Conservation (phyloP, 1,140 invertebrate species). For the Solen grandis region DNA sequence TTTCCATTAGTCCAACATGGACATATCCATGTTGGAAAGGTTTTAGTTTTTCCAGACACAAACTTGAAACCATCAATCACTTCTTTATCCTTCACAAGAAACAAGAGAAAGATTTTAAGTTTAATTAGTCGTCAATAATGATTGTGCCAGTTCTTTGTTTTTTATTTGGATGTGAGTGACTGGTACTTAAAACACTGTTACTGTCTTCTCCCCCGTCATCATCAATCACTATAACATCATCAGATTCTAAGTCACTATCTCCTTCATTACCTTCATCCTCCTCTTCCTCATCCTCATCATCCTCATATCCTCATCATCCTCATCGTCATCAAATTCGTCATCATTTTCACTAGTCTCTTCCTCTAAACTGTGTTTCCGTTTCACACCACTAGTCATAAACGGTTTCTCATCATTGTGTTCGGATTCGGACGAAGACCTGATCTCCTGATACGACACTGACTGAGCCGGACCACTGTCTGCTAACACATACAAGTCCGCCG, state of each 20-base stretch:
- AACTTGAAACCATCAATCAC: no score
- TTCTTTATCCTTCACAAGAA: no score
- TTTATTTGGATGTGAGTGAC: no score
- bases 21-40: no score
- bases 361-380: slow-evolving; percentile 63
- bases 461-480: neutral
- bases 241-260: neutral
- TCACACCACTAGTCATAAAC: slow-evolving; percentile 56
- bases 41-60: no score
- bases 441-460: neutral
- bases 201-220: neutral
- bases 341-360: slow-evolving; percentile 52
- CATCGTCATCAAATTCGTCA: slow-evolving; percentile 48
- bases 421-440: neutral
- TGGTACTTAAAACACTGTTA: no score
- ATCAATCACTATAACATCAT: neutral
- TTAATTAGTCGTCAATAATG: no score
- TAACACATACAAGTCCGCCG: slow-evolving; percentile 30
- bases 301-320: slow-evolving; percentile 47
- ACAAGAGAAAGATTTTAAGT: no score
- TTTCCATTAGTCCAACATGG: no score
- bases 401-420: neutral
- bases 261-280: slow-evolving; percentile 15
- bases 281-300: slow-evolving; percentile 35
- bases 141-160: no score